A percentile compares a stretch with the other conserved stretches of the same genome.
Conservation (phyloP, 2,113 vertebrate genomes). For the Elephantulus edwardii region DNA sequence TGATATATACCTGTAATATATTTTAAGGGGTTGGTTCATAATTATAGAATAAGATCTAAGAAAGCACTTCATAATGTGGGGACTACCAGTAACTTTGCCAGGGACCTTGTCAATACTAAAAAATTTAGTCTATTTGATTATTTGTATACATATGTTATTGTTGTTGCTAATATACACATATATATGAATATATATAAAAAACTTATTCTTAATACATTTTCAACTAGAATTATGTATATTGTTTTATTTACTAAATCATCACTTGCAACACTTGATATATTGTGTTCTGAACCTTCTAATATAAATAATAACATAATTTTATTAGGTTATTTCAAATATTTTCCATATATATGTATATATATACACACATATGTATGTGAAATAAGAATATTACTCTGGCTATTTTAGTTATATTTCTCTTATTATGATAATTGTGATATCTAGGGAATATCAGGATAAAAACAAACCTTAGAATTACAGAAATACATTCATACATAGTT, state of each 20-base stretch:
- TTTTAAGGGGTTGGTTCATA: no score
- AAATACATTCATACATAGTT: neutral
- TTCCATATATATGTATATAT: neutral
- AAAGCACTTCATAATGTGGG: no score
- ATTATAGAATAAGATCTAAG: no score
- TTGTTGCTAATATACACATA: no score
- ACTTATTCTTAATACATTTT: neutral
- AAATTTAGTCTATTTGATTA: no score
- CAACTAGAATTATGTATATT: neutral
- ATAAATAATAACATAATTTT: neutral
- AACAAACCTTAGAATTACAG: neutral
- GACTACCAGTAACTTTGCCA: no score
- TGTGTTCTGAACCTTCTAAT: neutral
- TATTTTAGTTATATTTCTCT: conserved; percentile 6
- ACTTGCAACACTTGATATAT: neutral
- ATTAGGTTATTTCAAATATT: neutral
- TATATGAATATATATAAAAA: neutral
- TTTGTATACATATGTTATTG: no score
- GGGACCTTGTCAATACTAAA: no score
- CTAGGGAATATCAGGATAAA: neutral
- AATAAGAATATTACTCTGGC: neutral
- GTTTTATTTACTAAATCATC: neutral
- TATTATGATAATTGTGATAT: neutral
- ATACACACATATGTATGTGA: no score
- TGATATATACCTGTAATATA: no score